These are phyloP conservation scores for Trissolcus japonicus DNA, from an alignment of 2,888 invertebrate species.

Conservation along the genomic window DNA sequence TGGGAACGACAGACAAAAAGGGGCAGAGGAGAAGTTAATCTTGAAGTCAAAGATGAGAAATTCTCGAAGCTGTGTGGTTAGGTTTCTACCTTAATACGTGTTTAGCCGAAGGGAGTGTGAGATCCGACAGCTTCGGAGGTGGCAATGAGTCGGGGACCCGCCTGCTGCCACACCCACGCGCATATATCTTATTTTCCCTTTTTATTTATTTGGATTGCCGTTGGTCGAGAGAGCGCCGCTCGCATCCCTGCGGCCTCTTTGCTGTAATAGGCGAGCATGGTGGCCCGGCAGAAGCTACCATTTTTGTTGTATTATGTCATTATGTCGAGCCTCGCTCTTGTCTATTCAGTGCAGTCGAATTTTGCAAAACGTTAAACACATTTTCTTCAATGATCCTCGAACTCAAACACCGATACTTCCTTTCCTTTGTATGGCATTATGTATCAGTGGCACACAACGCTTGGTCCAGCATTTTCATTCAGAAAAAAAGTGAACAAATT, in stretches of 20 bases:
- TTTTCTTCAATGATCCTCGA: slow-evolving; percentile 9
- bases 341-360: slow-evolving; percentile 28
- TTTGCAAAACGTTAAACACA: slow-evolving; percentile 16
- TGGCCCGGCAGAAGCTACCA: slow-evolving; percentile 64
- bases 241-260: slow-evolving; percentile 66
- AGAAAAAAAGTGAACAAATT: slow-evolving; percentile 8
- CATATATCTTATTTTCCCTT: slow-evolving; percentile 66
- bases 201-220: slow-evolving; percentile 73
- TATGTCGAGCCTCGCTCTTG: slow-evolving; percentile 9
- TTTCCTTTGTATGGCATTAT: slow-evolving; percentile 21
- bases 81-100: slow-evolving; percentile 56
- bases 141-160: slow-evolving; percentile 73
- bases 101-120: slow-evolving; percentile 66
- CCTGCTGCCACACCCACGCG: slow-evolving; percentile 74
- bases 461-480: slow-evolving; percentile 24
- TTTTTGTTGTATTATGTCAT: slow-evolving; percentile 54
- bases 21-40: slow-evolving; percentile 36
- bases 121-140: slow-evolving; percentile 74
- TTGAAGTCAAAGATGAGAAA: slow-evolving; percentile 55
- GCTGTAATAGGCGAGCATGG: slow-evolving; percentile 70
- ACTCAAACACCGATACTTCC: slow-evolving; percentile 30
- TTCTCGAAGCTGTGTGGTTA: slow-evolving; percentile 57
- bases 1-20: slow-evolving; percentile 2
- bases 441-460: slow-evolving; percentile 7
- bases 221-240: slow-evolving; percentile 68